Evolutionary conservation across 2,797 vertebrate species (phyloP), one percentile per base, ranked within the genome.

Genomic region (Momotus momota): DNA sequence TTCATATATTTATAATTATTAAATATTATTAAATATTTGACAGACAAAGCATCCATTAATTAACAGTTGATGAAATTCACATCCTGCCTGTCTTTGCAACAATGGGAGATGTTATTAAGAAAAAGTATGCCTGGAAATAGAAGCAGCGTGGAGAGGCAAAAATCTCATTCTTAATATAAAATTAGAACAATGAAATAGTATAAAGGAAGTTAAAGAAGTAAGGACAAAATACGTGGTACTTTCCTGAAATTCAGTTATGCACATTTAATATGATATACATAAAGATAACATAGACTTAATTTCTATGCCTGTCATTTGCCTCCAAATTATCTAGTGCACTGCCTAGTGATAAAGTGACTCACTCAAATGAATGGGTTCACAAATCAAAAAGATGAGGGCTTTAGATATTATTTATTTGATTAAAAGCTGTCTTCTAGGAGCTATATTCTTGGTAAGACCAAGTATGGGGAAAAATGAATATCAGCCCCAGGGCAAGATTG

Each of bases 291-390:
- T 35, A 48, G 4, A 18, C 7, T 72, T 61, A 75, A 70, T 46
- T 82, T 13, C 40, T 75, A 2, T 40, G 43, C 5, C 15, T 72
- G 41, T 25, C 33, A 31, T 10, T 72, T 71, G 6, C 35, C 7
- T 91, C 4, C n/a, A 46, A 55, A 64, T 75, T 43, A n/a, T 12
- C 19, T 65, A n/a, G 11, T n/a, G 3, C 7, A 35, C 27, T 48
- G 69, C 11, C 31, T 15, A 61, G 33, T 25, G 58, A 85, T 51
- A 65, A 86, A 70, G 19, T 51, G 15, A 62, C n/a, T 22, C 22
- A 69, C 25, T 72, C 11, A 29, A 46, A 74, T 40, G 6, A 79
- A n/a, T 0, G 0, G 4, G 1, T 45, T 15, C 31, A 57, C 5
- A 61, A 33, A 75, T 80, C 6, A 80, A 87, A 93, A 69, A n/a